Evolutionary conservation across 2,888 invertebrate genomes (phyloP), one percentile per base, ranked within the genome.

Genomic region (Trisateles emortualis): DNA sequence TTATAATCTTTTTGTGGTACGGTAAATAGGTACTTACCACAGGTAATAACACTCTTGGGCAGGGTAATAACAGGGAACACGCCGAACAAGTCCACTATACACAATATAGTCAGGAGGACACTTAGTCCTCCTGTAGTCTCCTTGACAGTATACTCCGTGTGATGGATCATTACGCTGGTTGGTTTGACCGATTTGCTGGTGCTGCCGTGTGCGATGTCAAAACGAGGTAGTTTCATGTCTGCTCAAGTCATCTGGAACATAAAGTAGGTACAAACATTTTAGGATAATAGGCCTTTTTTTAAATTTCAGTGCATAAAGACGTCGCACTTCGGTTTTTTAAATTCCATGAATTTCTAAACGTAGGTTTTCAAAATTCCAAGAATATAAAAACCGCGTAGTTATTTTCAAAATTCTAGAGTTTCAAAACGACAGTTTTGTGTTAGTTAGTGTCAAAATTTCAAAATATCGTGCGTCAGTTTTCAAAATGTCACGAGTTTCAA

Each of bases 21-120:
- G 41, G 3, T 22, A 10, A 38, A 10, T 2, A 16, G 2, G 11
- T 22, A 71, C 81, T 93, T 79, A 96, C 97, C 97, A 79, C 97
- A 96, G 66, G 95, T 94, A 39, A 96, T 95, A 16, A 97, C 94
- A 19, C 96, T 94, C 66, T 95, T 95, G 0, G 97, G 97, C 51
- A 97, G 82, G 0, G 96, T 94, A 10, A 97, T 94, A 1, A 97
- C 94, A 0, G 97, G 97, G 77, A 97, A 97, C 0, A 97, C 96
- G 35, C 97, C 97, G 76, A 97, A 97, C 39, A 97, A 93, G 81
- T 97, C 97, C 13, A 97, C 93, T 19, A 97, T 95, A 81, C 97
- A 97, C 33, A 97, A 90, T 10, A 95, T 92, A 0, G 96, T 95
- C 78, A 96, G 95, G 40, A 96, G 79, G 2, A 96, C 90, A 26